Conservation (phyloP, 2,113 vertebrate species). For the Siniperca chuatsi region DNA sequence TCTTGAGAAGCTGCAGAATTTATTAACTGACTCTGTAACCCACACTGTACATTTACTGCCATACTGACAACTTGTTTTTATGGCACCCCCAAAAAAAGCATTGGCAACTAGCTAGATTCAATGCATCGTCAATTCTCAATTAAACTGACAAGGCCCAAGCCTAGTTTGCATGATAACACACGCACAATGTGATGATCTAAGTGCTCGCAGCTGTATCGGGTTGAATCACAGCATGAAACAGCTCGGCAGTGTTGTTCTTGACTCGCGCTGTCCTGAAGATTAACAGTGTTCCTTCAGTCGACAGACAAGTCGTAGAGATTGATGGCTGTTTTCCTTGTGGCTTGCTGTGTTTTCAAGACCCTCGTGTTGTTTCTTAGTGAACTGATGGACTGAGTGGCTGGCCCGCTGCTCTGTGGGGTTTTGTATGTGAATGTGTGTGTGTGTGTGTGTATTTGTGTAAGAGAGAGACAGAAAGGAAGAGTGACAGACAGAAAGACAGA, state of each 20-base stretch:
- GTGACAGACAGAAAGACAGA: constrained; percentile 12
- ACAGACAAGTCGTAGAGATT: constrained; percentile 64
- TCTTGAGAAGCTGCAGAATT: no score
- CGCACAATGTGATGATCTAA: constrained; percentile 41
- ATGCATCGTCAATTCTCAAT: no score
- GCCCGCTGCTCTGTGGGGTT: constrained; percentile 39
- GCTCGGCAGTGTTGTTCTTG: constrained; percentile 63
- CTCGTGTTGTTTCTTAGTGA: constrained; percentile 49
- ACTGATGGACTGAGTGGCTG: constrained; percentile 36
- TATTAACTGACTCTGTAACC: no score
- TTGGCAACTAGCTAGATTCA: no score
- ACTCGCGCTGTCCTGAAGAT: constrained; percentile 52
- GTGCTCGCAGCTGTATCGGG: constrained; percentile 60
- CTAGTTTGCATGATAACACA: neutral
- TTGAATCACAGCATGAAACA: constrained; percentile 47
- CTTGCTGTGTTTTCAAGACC: constrained; percentile 60
- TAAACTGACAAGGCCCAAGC: no score
- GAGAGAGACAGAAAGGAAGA: neutral
- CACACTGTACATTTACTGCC: no score
- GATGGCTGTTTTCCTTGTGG: constrained; percentile 71
- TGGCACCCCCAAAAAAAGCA: no score
- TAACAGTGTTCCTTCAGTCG: constrained; percentile 53
- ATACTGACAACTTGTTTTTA: no score
- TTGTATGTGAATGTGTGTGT: neutral
- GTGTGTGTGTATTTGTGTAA: neutral